A percentile compares a stretch with the other conserved stretches of the same genome.
Evolutionary conservation across 2,888 invertebrate genomes (phyloP).

Genomic region (Plagiodera versicolora): DNA sequence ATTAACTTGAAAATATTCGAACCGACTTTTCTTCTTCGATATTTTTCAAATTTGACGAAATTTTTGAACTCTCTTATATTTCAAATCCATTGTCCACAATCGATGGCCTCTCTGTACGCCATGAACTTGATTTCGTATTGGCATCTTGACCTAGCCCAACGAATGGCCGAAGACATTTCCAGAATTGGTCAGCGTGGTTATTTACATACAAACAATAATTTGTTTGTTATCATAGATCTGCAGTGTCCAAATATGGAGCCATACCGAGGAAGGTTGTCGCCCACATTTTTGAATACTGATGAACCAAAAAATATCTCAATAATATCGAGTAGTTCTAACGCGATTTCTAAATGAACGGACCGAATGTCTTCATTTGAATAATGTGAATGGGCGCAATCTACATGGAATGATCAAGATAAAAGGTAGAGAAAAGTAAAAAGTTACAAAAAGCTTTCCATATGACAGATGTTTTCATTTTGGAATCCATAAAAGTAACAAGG

Average conservation of each 20-base stretch:
- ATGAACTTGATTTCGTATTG: background rate
- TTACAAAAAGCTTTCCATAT: no score
- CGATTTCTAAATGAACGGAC: background rate
- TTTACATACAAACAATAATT: constrained; percentile 6
- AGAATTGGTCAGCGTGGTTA: constrained; percentile 16
- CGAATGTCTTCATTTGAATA: no score
- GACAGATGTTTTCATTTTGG: no score
- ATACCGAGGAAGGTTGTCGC: constrained; percentile 24
- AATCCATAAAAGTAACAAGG: no score
- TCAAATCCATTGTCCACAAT: no score
- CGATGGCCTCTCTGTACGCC: background rate
- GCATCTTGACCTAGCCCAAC: constrained; percentile 12
- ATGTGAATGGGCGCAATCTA: no score
- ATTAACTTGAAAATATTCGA: no score
- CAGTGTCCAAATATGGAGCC: constrained; percentile 18
- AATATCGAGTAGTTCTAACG: background rate
- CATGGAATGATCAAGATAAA: no score
- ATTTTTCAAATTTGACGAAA: no score
- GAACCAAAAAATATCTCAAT: constrained; percentile 19
- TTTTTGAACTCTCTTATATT: no score
- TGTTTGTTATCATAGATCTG: constrained; percentile 11
- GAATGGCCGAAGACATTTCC: constrained; percentile 9
- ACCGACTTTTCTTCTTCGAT: no score
- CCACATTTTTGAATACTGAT: constrained; percentile 23
- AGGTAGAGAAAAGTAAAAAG: no score